phyloP scores from a whole-genome alignment of 2,113 vertebrate species.

The Gavialis gangeticus region DNA sequence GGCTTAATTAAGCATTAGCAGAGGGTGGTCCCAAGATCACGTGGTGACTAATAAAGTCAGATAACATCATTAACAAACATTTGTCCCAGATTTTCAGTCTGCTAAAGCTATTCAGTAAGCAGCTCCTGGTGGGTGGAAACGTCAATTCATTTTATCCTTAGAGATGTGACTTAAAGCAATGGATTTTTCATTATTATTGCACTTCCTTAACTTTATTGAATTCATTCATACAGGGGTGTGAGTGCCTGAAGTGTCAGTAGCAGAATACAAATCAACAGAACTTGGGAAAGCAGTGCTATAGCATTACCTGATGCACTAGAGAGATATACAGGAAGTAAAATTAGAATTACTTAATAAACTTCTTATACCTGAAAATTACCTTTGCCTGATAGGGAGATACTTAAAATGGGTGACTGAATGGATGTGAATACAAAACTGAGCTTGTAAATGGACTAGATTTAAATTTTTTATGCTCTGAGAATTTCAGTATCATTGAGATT shows the following conservation, averaged over 20 bases:
- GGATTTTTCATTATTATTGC: background rate
- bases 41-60: background rate
- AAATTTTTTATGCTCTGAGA: background rate
- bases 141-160: background rate
- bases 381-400: background rate
- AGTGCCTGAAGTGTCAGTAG: background rate
- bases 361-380: background rate
- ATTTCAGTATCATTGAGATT: background rate
- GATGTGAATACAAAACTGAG: background rate
- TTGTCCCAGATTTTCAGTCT: background rate
- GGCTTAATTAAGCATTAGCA: background rate
- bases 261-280: background rate
- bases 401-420: background rate
- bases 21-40: rapidly evolving
- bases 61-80: background rate
- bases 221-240: background rate
- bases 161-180: background rate
- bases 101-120: background rate
- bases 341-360: background rate
- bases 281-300: rapidly evolving
- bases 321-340: background rate
- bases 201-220: background rate
- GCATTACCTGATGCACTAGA: background rate
- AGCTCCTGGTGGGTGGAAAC: background rate
- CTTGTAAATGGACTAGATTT: background rate